Percentiles rank a stretch among this genome's conserved stretches.
Evolutionary conservation across 2,888 invertebrate species (phyloP).

Genomic region (Timema podura): DNA sequence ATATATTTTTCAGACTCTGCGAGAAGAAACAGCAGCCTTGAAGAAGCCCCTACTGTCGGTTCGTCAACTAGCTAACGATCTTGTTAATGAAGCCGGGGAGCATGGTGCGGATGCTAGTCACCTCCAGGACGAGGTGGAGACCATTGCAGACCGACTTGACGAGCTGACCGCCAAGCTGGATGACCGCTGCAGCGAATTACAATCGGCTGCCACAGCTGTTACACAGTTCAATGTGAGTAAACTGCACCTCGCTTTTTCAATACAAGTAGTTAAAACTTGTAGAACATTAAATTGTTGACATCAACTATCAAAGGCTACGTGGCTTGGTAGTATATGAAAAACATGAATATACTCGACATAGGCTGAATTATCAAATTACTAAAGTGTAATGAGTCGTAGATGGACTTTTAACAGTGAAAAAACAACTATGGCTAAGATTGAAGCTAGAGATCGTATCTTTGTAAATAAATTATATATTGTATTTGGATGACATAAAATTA

Average conservation of each 20-base stretch:
- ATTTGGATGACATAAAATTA: too few relatives aligned
- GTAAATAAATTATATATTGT: too few relatives aligned
- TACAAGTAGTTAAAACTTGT: background rate
- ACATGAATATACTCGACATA: too few relatives aligned
- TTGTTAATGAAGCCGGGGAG: constrained; percentile 70
- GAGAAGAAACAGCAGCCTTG: constrained; percentile 75
- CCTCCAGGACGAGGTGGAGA: constrained; percentile 73
- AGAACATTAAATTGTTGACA: too few relatives aligned
- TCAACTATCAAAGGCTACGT: too few relatives aligned
- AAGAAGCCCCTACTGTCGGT: constrained; percentile 68
- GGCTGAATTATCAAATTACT: too few relatives aligned
- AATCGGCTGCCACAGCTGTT: constrained; percentile 81
- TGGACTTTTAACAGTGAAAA: too few relatives aligned
- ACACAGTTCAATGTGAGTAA: constrained; percentile 70
- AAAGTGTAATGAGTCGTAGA: too few relatives aligned
- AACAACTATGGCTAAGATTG: too few relatives aligned
- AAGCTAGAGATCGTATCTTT: too few relatives aligned
- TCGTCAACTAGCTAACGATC: constrained; percentile 67
- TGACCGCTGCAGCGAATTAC: constrained; percentile 72
- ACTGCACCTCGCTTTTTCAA: too few relatives aligned
- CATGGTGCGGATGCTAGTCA: constrained; percentile 72
- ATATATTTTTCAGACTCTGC: constrained; percentile 54
- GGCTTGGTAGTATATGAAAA: too few relatives aligned
- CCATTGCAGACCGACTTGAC: constrained; percentile 68
- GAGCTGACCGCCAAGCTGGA: constrained; percentile 73